A percentile compares a stretch with the other conserved stretches of the same genome.
Conservation (phyloP, 1,140 invertebrate genomes). For the Eriosoma lanigerum region DNA sequence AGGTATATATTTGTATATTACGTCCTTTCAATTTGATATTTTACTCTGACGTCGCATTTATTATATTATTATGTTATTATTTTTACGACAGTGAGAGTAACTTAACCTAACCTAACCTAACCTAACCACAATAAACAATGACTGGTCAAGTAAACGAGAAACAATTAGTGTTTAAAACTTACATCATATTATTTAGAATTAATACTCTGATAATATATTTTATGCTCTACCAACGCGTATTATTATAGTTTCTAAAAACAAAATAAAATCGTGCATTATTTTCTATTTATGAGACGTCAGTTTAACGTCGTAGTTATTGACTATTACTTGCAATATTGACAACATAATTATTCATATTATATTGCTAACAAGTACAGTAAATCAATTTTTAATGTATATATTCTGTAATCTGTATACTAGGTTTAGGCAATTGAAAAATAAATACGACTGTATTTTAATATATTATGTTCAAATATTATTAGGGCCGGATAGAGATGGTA, state of each 20-base stretch:
- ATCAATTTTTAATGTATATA: not conserved
- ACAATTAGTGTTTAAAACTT: conserved; percentile 14
- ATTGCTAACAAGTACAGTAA: not conserved
- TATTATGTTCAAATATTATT: no score
- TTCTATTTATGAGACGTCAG: conserved; percentile 1
- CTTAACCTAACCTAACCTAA: no score
- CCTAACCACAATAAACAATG: not conserved
- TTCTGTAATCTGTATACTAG: no score
- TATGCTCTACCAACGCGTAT: not conserved
- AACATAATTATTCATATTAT: conserved; percentile 15
- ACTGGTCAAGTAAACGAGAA: not conserved
- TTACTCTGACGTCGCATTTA: not conserved
- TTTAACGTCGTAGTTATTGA: not conserved
- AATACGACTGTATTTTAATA: no score
- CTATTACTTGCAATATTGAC: not conserved
- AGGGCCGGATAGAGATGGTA: no score
- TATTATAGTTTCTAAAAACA: conserved; percentile 5
- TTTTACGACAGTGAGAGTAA: conserved; percentile 6
- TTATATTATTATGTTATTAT: not conserved
- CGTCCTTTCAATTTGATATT: not conserved
- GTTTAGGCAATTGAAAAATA: no score
- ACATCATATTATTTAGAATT: not conserved
- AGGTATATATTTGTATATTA: not conserved
- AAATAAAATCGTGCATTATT: not conserved
- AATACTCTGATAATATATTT: not conserved